Base-by-base conservation (phyloP, 2,797 vertebrate species). In the Gymnopithys bicolor region DNA sequence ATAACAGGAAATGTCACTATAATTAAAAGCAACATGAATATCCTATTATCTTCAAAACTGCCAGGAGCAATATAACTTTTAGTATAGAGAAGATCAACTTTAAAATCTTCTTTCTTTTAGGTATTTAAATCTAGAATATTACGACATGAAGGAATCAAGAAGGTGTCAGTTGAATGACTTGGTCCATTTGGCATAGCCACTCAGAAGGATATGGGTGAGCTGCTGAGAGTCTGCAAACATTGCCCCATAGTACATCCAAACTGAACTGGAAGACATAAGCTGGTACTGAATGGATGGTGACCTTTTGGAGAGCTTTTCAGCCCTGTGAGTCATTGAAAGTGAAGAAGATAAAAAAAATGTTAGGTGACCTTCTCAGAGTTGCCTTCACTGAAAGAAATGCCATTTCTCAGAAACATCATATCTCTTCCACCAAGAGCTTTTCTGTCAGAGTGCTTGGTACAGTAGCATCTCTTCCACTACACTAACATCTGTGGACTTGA, bases 21-120 rank as follows among this genome's bases (percentile, higher is more conserved):
- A 86, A 71, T 88, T 80, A 92, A 95, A 95, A 96, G 22, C 28
- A 60, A 86, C 21, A 16, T 59, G 37, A 90, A 93, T 93, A 93
- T 93, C n/a, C 28, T 24, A 10, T 69, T 90, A 49, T 55, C 35
- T 55, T 68, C 64, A 77, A 84, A 91, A 71, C 33, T 77, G 9
- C 9, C 30, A 27, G 46, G 43, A 89, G 18, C 22, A 43, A 32
- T 24, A 6, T 33, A 78, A 62, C 7, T 80, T 84, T 81, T 76
- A 53, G 35, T 45, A 28, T 19, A 74, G 39, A 46, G 32, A 66
- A 90, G 62, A 8, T 43, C 7, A 6, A 46, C 21, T 59, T 77
- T 33, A 46, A 78, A 83, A 17, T 39, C 4, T 67, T 49, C 2
- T 71, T 82, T 90, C 8, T 17, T 60, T 69, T 19, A 37, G 27